Conservation (phyloP, 2,797 vertebrate species). For the Tokudaia tokunoshimensis region DNA sequence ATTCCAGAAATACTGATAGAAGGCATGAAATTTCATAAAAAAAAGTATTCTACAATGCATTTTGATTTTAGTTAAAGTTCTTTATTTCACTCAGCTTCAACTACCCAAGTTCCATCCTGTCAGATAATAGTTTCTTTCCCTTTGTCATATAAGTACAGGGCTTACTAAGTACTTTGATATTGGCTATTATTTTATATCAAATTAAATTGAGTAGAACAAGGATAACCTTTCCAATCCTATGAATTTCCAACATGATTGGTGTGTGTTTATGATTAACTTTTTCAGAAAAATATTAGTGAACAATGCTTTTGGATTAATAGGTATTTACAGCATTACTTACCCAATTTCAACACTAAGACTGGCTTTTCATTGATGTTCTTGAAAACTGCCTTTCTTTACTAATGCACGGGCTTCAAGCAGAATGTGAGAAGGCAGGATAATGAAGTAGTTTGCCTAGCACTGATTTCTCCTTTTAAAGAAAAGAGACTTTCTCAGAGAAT, state of each 20-base stretch:
- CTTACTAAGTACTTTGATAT: neutral
- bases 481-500: neutral
- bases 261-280: neutral
- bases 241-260: neutral
- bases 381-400: neutral
- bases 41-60: neutral
- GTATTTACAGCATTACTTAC: neutral
- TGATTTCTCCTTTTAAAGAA: neutral
- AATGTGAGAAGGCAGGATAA: slow-evolving; percentile 28
- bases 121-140: neutral
- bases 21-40: neutral
- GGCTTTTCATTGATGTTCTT: neutral
- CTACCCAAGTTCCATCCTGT: neutral
- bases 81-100: neutral
- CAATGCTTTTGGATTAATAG: neutral
- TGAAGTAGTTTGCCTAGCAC: neutral
- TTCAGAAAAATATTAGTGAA: neutral
- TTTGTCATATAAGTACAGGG: neutral
- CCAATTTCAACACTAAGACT: neutral
- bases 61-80: neutral
- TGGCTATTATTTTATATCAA: slow-evolving; percentile 44
- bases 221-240: neutral
- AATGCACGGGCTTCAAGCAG: neutral
- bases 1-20: slow-evolving; percentile 14
- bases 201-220: slow-evolving; percentile 17